phyloP scores from a whole-genome alignment of 2,113 vertebrate species.

The Malurus cyaneus region DNA sequence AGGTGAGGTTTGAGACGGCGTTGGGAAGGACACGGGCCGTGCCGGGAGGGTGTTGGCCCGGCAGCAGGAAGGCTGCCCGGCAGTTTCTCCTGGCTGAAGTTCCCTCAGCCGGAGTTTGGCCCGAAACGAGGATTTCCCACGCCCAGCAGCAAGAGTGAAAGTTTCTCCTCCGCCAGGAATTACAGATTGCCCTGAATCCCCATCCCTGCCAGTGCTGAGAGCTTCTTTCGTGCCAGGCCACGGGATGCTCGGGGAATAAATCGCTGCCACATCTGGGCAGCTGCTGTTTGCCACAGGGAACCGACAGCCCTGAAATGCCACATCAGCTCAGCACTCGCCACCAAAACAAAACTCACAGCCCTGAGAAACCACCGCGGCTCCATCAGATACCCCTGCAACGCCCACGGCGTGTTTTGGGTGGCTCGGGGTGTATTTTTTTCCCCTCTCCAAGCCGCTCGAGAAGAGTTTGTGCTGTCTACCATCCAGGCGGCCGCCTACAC shows the following conservation, averaged over 20 bases:
- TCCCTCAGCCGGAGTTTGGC: not conserved
- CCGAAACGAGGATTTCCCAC: not conserved
- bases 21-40: not conserved
- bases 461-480: not conserved
- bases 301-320: rapidly evolving
- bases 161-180: not conserved
- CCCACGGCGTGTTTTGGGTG: not conserved
- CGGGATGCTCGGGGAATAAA: not conserved
- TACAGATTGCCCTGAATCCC: not conserved
- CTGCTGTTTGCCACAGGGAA: not conserved
- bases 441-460: not conserved
- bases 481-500: not conserved
- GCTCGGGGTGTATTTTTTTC: not conserved
- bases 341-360: not conserved
- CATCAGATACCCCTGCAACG: not conserved
- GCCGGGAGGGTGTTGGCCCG: not conserved
- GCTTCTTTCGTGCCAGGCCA: not conserved
- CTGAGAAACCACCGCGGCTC: not conserved
- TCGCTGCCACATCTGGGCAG: not conserved
- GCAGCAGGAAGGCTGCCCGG: not conserved
- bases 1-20: not conserved
- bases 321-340: not conserved
- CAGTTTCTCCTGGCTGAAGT: not conserved
- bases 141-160: not conserved
- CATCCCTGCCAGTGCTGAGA: not conserved